These are phyloP conservation scores for Melanostigma gelatinosum DNA, from an alignment of 2,113 vertebrate species.

Conservation along the genomic window DNA sequence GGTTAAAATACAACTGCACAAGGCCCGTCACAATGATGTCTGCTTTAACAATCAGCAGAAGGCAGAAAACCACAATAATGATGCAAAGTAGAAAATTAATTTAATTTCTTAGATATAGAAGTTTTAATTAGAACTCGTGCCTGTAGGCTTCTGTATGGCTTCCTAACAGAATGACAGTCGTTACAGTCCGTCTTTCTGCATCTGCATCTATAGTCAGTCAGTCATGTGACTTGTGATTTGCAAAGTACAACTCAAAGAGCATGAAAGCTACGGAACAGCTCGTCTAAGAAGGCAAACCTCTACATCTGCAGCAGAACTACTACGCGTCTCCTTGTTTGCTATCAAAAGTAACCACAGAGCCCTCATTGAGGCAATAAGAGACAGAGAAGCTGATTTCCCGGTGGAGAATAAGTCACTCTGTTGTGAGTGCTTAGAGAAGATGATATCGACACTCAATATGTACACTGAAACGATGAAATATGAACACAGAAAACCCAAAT, in stretches of 20 bases:
- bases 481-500: constrained; percentile 6
- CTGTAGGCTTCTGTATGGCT: neutral
- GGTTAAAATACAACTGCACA: constrained; percentile 8
- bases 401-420: constrained; percentile 26
- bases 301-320: neutral
- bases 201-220: neutral
- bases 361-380: neutral
- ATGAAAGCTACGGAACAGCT: neutral
- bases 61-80: neutral
- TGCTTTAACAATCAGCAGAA: constrained; percentile 12
- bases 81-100: neutral
- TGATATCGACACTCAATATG: constrained; percentile 8
- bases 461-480: neutral
- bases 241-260: neutral
- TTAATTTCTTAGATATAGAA: neutral
- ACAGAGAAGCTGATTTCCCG: constrained; percentile 25
- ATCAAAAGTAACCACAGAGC: constrained; percentile 30
- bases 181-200: neutral
- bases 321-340: constrained; percentile 17
- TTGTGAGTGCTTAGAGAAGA: constrained; percentile 30
- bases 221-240: neutral
- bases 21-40: neutral
- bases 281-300: neutral
- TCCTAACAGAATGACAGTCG: neutral
- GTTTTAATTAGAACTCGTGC: neutral